phyloP scores from a whole-genome alignment of 2,113 vertebrate species.

The Myrmecobius fasciatus region DNA sequence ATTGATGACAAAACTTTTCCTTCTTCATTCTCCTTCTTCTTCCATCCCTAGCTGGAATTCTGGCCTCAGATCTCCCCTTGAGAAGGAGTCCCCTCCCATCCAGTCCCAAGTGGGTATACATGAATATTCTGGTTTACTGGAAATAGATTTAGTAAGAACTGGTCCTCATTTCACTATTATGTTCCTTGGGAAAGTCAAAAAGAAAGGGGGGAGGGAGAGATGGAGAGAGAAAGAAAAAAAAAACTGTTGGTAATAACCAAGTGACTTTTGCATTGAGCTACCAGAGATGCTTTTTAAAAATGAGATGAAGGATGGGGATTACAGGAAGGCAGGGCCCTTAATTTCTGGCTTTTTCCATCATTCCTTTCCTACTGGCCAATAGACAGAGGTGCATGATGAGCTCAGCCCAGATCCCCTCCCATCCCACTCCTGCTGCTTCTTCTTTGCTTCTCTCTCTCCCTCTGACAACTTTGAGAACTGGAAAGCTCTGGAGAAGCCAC shows the following conservation, averaged over 20 bases:
- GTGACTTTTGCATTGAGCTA: neutral
- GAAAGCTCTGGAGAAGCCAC: neutral
- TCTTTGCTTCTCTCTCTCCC: neutral
- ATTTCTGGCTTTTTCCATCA: neutral
- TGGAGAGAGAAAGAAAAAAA: neutral
- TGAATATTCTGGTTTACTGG: neutral
- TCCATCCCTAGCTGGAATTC: neutral
- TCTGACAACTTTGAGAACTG: neutral
- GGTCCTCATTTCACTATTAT: neutral
- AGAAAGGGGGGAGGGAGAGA: neutral
- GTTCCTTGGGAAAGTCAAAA: neutral
- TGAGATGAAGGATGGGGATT: neutral
- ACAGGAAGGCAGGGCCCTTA: neutral
- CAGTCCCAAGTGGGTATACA: neutral
- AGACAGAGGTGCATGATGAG: neutral
- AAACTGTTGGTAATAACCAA: neutral
- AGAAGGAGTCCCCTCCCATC: neutral
- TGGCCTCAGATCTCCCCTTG: constrained; percentile 9
- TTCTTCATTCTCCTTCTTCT: neutral
- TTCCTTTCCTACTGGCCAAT: neutral
- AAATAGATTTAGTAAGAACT: neutral
- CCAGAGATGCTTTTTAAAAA: neutral
- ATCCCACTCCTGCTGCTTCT: neutral
- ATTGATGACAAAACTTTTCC: neutral
- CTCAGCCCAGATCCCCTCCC: neutral